Conservation (phyloP, 2,888 invertebrate species). For the Eledona agricola region DNA sequence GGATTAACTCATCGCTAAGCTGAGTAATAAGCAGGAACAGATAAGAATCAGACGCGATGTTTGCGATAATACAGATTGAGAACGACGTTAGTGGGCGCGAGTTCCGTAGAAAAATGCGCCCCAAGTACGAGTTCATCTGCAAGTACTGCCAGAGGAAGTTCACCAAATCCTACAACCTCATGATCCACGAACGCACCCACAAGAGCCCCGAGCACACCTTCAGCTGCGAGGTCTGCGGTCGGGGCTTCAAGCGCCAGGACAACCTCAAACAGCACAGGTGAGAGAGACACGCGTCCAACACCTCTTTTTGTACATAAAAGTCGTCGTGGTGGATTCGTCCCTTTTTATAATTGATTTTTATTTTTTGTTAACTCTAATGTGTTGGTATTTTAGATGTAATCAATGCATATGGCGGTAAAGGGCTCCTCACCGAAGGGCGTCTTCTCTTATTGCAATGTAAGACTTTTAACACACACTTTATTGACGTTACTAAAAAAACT, state of each 20-base stretch:
- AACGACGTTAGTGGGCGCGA: constrained; percentile 85
- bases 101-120: constrained; percentile 87
- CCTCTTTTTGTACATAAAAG: constrained; percentile 9
- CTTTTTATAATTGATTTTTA: too few species aligned
- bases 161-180: constrained; percentile 97
- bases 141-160: constrained; percentile 97
- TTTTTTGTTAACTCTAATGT: constrained; percentile 38
- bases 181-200: constrained; percentile 98
- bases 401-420: constrained; percentile 87
- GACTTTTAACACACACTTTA: constrained; percentile 53
- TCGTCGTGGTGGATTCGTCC: too few species aligned
- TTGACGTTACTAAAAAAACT: constrained; percentile 37
- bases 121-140: constrained; percentile 98
- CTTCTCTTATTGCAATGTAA: constrained; percentile 61
- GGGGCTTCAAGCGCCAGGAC: constrained; percentile 98
- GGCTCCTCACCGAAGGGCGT: constrained; percentile 63
- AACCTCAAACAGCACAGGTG: constrained; percentile 94
- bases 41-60: constrained; percentile 70
- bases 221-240: constrained; percentile 97
- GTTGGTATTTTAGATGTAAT: constrained; percentile 81
- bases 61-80: constrained; percentile 91
- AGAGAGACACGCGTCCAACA: constrained; percentile 12
- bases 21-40: constrained; percentile 34
- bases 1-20: constrained; percentile 40
- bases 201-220: constrained; percentile 96